Evolutionary conservation across 2,888 invertebrate genomes (phyloP).

Genomic region (Cecidostiba fungosa): DNA sequence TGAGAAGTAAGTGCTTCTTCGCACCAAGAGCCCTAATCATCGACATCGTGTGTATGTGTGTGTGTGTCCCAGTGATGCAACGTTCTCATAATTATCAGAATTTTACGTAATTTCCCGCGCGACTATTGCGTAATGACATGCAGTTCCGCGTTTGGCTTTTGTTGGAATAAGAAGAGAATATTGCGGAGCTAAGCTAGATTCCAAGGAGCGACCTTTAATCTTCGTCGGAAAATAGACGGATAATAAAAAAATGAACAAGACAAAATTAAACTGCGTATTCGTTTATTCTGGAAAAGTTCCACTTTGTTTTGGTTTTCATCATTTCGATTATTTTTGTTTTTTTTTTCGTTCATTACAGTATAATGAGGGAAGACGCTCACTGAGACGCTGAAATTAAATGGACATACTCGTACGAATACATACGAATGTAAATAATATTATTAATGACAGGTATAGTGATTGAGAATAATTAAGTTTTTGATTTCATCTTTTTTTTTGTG

Average conservation of each 20-base stretch:
- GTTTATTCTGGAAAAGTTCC: slow-evolving; percentile 61
- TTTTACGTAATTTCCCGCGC: slow-evolving; percentile 57
- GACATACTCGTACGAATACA: slow-evolving; percentile 1
- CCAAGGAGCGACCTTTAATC: slow-evolving; percentile 16
- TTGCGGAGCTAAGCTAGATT: background rate
- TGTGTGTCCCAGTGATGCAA: slow-evolving; percentile 5
- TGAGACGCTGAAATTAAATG: slow-evolving; percentile 47
- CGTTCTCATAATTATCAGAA: slow-evolving; percentile 52
- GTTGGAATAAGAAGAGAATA: slow-evolving; percentile 26
- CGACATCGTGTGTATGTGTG: background rate
- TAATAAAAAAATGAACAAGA: slow-evolving; percentile 37
- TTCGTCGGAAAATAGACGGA: slow-evolving; percentile 13
- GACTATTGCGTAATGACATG: slow-evolving; percentile 40
- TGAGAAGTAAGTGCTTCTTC: background rate
- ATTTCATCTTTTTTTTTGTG: background rate
- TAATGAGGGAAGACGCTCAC: slow-evolving; percentile 54
- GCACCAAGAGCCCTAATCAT: background rate
- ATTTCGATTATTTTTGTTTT: background rate
- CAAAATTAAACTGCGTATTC: slow-evolving; percentile 51
- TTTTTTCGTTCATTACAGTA: slow-evolving; percentile 41
- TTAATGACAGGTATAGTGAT: slow-evolving; percentile 44
- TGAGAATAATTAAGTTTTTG: slow-evolving; percentile 13
- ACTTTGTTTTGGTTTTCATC: slow-evolving; percentile 22
- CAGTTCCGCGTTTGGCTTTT: slow-evolving; percentile 31
- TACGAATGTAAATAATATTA: slow-evolving; percentile 53